Conservation (phyloP, 2,797 vertebrate genomes). For the Onychomys leucogaster region DNA sequence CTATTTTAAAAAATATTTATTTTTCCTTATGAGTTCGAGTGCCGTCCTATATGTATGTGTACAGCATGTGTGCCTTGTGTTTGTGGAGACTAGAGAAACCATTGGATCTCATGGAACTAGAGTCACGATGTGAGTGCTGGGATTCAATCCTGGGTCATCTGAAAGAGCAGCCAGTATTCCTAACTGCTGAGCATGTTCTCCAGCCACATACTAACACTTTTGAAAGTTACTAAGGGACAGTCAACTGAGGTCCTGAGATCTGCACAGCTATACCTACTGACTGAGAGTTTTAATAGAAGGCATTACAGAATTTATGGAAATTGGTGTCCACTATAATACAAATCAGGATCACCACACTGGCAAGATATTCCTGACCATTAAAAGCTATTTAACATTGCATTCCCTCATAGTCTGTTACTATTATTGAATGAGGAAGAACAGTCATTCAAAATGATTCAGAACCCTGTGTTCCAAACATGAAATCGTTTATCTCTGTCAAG, state of each 20-base stretch:
- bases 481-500: conserved; percentile 28
- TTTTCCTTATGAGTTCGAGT: not conserved
- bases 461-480: not conserved
- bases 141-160: not conserved
- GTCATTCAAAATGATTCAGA: not conserved
- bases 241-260: not conserved
- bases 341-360: not conserved
- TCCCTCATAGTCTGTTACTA: not conserved
- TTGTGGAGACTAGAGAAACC: not conserved
- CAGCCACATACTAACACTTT: not conserved
- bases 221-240: too few relatives aligned
- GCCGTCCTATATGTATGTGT: not conserved
- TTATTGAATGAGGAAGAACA: conserved; percentile 34
- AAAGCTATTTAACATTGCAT: not conserved
- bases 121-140: not conserved
- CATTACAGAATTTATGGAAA: not conserved
- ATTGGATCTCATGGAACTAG: not conserved
- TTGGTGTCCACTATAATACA: not conserved
- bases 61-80: not conserved
- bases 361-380: not conserved
- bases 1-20: not conserved
- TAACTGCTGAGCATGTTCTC: not conserved
- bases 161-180: not conserved
- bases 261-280: accelerated
- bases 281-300: not conserved